Base-by-base conservation (phyloP, 1,140 invertebrate genomes). In the Holotrichia oblita region DNA sequence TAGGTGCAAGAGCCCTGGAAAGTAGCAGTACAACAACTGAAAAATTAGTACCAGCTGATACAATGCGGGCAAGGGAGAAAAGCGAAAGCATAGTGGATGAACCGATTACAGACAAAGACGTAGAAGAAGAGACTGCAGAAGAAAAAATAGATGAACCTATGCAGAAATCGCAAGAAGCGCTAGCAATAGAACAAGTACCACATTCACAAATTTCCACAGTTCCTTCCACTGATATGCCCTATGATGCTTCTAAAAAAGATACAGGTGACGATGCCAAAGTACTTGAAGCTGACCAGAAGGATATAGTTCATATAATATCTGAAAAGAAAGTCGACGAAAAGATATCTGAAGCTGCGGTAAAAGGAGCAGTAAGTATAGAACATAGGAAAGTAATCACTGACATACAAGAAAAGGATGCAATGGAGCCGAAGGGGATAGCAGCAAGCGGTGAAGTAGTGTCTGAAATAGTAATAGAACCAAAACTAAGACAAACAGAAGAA, bases 281-380 rank as follows among this genome's bases (percentile, higher is more conserved):
- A 8, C 10, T 40, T 40, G 7, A 27, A 74, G 14, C 10, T 40
- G 73, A 10, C 6, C 9, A 74, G 34, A 10, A 74, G 34, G 40
- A 40, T 14, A 34, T 14, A 41, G 27, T 6, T 22, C 1, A 20
- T 9, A 20, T n/a, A n/a, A n/a, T 69, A 22, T 10, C 9, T n/a
- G 64, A 69, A 27, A 2, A 78, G 72, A 75, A 69, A 78, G n/a
- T 22, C 3, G 64, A 69, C 0, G 64, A 69, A 24, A 69, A 69
- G 20, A 27, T 69, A 22, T n/a, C n/a, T n/a, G 22, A 22, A 41
- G 14, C 17, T 24, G 41, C 75, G 42, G 72, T 3, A 40, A 40
- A 61, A 27, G 27, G 34, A 79, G 44, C 6, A 64, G 24, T 34
- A 17, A 73, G 40, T 40, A 7, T 64, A 41, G 44, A 64, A 55